Evolutionary conservation across 2,888 invertebrate genomes (phyloP), one percentile per base, ranked within the genome.

Genomic region (Tipula vernalis): DNA sequence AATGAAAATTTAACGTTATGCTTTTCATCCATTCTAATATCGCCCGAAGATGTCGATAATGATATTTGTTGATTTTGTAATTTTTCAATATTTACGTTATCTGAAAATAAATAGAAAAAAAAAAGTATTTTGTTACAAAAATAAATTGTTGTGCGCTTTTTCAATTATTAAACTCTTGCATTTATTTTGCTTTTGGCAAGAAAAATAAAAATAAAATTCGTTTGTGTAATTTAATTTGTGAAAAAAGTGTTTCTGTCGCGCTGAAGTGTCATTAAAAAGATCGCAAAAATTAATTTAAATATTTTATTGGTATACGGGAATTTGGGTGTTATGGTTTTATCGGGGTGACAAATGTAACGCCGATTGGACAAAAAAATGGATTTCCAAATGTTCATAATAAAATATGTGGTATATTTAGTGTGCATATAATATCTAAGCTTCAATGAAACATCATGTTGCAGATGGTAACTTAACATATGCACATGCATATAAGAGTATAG

Each of bases 1-100:
- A 93, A 91, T 47, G 93, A 93, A 90, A 94, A 93, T 90, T 93
- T 93, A 89, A 94, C 39, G 42, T 85, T 85, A 42, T 41, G 39
- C 44, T 85, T 42, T 18, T 85, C 85, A 42, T 85, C 85, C 1
- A 15, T 84, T 10, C 71, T 18, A 15, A 84, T 84, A 84, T 84
- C 84, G 41, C 84, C 84, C 36, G 39, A 36, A 39, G 84, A 84
- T 84, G 84, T 15, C 10, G 84, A 84, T 84, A 84, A 41, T 39
- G 84, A 84, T 39, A 84, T 84, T 84, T 39, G 84, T 84, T 84
- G 84, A 84, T 36, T 41, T 84, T 36, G 41, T 39, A 84, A 15
- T 84, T 84, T 84, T 39, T 15, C 84, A 39, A 84, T 84, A 15
- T 71, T 71, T 28, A 15, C 28, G 39, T 84, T 84, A 39, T 84